These are phyloP conservation scores for Rutpela maculata DNA, from an alignment of 2,888 invertebrate genomes.

Conservation along the genomic window DNA sequence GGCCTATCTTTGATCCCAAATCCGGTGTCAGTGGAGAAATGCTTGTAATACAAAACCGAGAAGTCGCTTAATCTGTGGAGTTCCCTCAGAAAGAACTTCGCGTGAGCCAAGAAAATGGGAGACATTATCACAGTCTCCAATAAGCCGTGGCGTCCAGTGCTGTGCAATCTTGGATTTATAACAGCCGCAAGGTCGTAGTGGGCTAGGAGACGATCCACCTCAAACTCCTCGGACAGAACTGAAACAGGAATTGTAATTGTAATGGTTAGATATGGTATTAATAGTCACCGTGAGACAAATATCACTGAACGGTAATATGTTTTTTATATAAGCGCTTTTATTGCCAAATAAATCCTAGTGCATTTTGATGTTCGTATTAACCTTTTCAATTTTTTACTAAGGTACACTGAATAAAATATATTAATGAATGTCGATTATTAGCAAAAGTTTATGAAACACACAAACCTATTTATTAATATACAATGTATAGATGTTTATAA, in stretches of 20 bases:
- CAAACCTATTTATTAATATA: too few species aligned
- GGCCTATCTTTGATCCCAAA: slow-evolving; percentile 55
- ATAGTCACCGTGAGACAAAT: too few species aligned
- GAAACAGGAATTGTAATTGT: slow-evolving; percentile 28
- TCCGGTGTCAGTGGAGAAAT: slow-evolving; percentile 70
- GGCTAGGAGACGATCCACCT: slow-evolving; percentile 67
- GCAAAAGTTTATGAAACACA: too few species aligned
- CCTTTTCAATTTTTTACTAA: too few species aligned
- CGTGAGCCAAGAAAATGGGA: slow-evolving; percentile 78
- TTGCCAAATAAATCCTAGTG: too few species aligned
- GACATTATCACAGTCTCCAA: slow-evolving; percentile 76
- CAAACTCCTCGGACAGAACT: slow-evolving; percentile 67
- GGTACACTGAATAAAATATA: too few species aligned
- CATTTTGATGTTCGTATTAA: too few species aligned
- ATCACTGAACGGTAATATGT: too few species aligned
- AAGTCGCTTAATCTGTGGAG: slow-evolving; percentile 77
- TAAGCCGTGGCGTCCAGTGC: slow-evolving; percentile 69
- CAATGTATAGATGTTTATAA: too few species aligned
- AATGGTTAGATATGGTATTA: too few species aligned
- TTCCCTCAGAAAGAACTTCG: slow-evolving; percentile 79
- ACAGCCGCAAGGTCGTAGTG: slow-evolving; percentile 69
- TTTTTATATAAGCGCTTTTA: too few species aligned
- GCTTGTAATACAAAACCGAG: slow-evolving; percentile 77
- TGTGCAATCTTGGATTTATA: slow-evolving; percentile 67
- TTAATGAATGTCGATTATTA: too few species aligned